phyloP scores from a whole-genome alignment of 30 jellyfish, hydroid and myxozoan species.

The Turritopsis dohrnii region DNA sequence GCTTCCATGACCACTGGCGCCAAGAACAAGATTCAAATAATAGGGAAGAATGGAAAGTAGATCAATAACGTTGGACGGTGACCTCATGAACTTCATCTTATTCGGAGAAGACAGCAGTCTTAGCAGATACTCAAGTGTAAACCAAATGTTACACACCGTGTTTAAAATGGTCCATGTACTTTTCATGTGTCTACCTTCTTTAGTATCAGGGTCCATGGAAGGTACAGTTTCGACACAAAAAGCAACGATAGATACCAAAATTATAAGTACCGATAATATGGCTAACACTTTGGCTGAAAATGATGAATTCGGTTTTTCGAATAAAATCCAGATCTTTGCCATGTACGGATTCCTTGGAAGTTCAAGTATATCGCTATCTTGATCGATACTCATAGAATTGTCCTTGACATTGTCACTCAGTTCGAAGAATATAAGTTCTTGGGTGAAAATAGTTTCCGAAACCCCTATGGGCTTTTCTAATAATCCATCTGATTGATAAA shows the following conservation, averaged over 20 bases:
- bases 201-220: slow-evolving; percentile 63
- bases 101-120: slow-evolving; percentile 76
- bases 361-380: slow-evolving; percentile 16
- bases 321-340: slow-evolving; percentile 66
- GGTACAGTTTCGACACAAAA: slow-evolving; percentile 94
- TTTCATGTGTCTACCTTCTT: slow-evolving; percentile 38
- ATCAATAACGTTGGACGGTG: slow-evolving; percentile 75
- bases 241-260: slow-evolving; percentile 68
- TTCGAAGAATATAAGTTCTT: slow-evolving; percentile 90
- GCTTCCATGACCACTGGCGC: slow-evolving; percentile 37
- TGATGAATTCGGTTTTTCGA: slow-evolving; percentile 89
- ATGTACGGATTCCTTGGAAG: slow-evolving; percentile 52
- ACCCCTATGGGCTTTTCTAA: slow-evolving; percentile 80
- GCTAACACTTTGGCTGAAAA: slow-evolving; percentile 56
- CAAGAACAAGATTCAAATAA: slow-evolving; percentile 66
- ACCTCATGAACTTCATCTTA: slow-evolving; percentile 49
- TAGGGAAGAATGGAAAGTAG: slow-evolving; percentile 81
- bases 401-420: slow-evolving; percentile 64
- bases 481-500: slow-evolving; percentile 78
- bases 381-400: slow-evolving; percentile 30
- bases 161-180: slow-evolving; percentile 70
- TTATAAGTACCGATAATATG: slow-evolving; percentile 68
- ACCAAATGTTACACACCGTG: slow-evolving; percentile 85
- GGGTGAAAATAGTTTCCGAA: slow-evolving; percentile 84
- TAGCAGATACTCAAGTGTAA: slow-evolving; percentile 76